Base-by-base conservation (phyloP, 2,113 vertebrate genomes). In the Scatophagus argus region DNA sequence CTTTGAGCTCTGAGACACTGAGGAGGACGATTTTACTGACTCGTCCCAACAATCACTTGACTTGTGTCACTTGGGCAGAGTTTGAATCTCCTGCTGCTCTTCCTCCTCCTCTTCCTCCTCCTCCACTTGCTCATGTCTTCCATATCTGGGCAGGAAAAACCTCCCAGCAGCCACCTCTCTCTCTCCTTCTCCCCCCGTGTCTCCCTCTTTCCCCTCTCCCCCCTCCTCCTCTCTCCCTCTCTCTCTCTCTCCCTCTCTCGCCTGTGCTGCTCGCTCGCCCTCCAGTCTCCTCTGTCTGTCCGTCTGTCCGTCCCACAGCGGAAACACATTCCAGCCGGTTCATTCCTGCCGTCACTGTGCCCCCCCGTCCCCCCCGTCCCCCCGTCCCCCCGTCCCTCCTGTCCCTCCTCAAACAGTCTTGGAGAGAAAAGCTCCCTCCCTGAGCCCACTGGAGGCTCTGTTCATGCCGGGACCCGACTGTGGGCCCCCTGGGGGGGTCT, bases 271-370 rank as follows among this genome's bases (percentile, higher is more conserved):
- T 62, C 31, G 4, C 51, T 70, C 39, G 13, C 23, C 29, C 31
- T 36, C 34, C 6, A 12, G 12, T 31, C 44, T n/a, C 58, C 66
- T 72, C 49, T 47, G 31, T 66, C 69, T 17, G 1, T 68, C 82
- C 21, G 1, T 77, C 51, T 3, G 3, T 62, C 60, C 56, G 64
- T 49, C 79, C 43, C 69, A n/a, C 6, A 14, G 52, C 38, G 62
- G 91, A 92, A 90, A 81, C 81, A 0, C 89, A 91, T 93, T 93
- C 92, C 90, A 81, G 66, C 58, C 49, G 49, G 56, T 82, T 77
- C 77, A 83, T 34, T 77, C 83, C 81, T 64, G 79, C 52, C 55
- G 66, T 73, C 70, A 72, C 67, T 44, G 19, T 78, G 77, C 25
- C 44, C 23, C 52, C 9, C 36, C 10, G 39, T 8, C n/a, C 12